Conservation (phyloP, 2,888 invertebrate species). For the Leuctra nigra region DNA sequence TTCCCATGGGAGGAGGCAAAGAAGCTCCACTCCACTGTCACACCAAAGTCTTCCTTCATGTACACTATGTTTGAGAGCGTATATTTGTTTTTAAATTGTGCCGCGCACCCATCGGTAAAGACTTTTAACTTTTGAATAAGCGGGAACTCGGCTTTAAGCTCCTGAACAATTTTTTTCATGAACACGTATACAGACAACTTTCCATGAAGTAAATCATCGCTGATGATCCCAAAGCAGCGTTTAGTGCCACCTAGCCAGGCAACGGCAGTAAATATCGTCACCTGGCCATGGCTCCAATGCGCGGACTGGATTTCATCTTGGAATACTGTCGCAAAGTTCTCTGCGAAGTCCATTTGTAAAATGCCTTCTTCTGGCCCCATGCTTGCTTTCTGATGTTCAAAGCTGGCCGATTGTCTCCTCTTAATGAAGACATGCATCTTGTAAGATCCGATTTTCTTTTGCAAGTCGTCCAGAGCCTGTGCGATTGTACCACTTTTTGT, state of each 20-base stretch:
- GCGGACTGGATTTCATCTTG: constrained; percentile 23
- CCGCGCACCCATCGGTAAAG: constrained; percentile 1
- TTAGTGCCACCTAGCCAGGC: constrained; percentile 10
- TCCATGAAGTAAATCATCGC: constrained; percentile 14
- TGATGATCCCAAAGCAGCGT: constrained; percentile 15
- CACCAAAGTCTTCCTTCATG: constrained; percentile 9
- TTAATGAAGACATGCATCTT: constrained; percentile 22
- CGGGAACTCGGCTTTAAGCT: background rate
- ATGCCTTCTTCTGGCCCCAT: constrained; percentile 15
- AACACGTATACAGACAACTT: constrained; percentile 11
- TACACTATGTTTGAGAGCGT: constrained; percentile 6
- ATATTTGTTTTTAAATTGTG: constrained; percentile 10
- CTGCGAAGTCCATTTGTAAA: constrained; percentile 22
- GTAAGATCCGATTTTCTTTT: constrained; percentile 10
- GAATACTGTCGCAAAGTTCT: constrained; percentile 10
- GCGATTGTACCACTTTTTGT: background rate
- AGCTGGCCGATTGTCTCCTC: constrained; percentile 13
- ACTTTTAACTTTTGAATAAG: background rate
- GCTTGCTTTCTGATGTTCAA: constrained; percentile 7
- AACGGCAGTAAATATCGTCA: constrained; percentile 22
- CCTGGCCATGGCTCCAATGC: constrained; percentile 21
- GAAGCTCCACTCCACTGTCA: constrained; percentile 6
- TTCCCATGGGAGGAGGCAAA: constrained; percentile 17
- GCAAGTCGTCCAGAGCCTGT: background rate
- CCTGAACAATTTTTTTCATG: background rate